Evolutionary conservation across 2,888 invertebrate genomes (phyloP).

Genomic region (Drosophila austrosaltans): DNA sequence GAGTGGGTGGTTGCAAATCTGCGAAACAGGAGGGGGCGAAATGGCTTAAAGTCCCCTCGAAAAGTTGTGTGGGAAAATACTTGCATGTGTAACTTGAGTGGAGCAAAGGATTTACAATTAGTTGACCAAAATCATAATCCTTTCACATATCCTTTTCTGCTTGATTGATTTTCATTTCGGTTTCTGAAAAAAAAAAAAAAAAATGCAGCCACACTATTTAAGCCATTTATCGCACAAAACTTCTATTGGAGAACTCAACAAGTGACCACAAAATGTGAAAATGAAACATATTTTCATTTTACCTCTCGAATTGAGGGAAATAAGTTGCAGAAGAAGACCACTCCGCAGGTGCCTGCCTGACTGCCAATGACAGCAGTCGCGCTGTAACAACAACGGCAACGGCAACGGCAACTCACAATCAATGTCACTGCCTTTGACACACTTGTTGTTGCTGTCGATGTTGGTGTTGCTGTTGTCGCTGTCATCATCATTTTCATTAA

Average conservation of each 20-base stretch:
- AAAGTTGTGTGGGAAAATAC: conserved; percentile 13
- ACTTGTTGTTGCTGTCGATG: conserved; percentile 18
- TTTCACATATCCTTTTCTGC: neutral
- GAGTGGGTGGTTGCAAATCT: conserved; percentile 1
- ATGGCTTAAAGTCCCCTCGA: conserved; percentile 1
- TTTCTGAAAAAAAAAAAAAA: neutral
- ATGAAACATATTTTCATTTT: neutral
- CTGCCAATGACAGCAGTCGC: conserved; percentile 67
- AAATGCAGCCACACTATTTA: conserved; percentile 4
- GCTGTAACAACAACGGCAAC: conserved; percentile 38
- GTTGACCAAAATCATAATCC: conserved; percentile 6
- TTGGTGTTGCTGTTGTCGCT: conserved; percentile 37
- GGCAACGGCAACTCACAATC: conserved; percentile 33
- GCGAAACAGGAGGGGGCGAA: neutral
- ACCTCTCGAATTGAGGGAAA: conserved; percentile 64
- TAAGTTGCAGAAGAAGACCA: conserved; percentile 67
- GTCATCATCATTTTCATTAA: conserved; percentile 76
- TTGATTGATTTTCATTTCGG: neutral
- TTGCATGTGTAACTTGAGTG: conserved; percentile 2
- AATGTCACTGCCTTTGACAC: conserved; percentile 37
- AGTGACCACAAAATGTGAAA: conserved; percentile 1
- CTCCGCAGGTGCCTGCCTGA: conserved; percentile 63
- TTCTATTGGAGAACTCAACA: neutral
- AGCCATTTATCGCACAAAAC: neutral
- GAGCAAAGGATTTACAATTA: conserved; percentile 4